Conservation (phyloP, 1,140 invertebrate species). For the Heliconius eleuchia region DNA sequence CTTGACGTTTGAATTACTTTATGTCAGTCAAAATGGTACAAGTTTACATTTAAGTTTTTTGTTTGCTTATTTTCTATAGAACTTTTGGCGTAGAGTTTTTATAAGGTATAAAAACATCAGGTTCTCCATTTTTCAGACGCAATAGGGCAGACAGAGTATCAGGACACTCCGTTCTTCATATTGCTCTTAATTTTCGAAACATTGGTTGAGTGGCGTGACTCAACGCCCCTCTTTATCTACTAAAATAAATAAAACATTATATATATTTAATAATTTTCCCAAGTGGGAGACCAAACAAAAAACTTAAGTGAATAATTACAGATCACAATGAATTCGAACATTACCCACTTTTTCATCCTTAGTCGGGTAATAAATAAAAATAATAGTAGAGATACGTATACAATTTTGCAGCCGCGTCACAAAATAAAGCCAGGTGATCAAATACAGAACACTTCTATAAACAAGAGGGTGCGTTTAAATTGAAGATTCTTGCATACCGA, state of each 20-base stretch:
- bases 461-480: conserved; percentile 44
- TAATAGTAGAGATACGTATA: neutral
- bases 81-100: neutral
- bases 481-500: conserved; percentile 34
- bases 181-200: too few relatives aligned
- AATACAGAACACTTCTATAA: conserved; percentile 45
- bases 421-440: conserved; percentile 41
- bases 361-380: neutral
- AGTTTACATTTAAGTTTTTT: conserved; percentile 34
- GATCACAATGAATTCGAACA: too few relatives aligned
- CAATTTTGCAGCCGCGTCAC: conserved; percentile 23
- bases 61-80: conserved; percentile 16
- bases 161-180: too few relatives aligned
- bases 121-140: too few relatives aligned
- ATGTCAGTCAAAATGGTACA: conserved; percentile 38
- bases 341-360: neutral
- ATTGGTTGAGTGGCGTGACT: too few relatives aligned
- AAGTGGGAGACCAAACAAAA: too few relatives aligned
- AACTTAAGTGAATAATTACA: too few relatives aligned
- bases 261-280: too few relatives aligned
- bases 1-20: conserved; percentile 40
- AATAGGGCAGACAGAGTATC: too few relatives aligned
- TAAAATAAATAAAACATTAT: too few relatives aligned
- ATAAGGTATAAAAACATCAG: too few relatives aligned
- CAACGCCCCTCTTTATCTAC: too few relatives aligned